Conservation (phyloP, 53 echinoderm and acorn worm genomes). For the Zoroaster sp. region DNA sequence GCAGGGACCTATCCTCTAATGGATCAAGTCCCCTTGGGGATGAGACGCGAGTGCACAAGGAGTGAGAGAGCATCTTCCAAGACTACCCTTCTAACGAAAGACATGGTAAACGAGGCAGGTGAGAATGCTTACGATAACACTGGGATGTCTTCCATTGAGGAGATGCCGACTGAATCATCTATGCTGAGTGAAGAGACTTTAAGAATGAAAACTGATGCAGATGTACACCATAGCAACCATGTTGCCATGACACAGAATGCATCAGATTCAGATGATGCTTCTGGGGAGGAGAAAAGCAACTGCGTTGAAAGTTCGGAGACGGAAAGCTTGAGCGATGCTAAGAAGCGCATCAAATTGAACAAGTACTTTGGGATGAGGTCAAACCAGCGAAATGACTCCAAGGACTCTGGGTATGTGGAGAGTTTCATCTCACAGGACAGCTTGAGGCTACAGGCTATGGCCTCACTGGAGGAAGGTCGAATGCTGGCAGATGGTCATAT, state of each 20-base stretch:
- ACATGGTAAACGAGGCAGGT: background rate
- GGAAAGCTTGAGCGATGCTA: conserved; percentile 42
- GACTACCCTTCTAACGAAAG: background rate
- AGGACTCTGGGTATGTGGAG: conserved; percentile 56
- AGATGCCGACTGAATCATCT: background rate
- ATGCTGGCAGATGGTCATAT: background rate
- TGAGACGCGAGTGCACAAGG: background rate
- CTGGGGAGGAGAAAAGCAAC: background rate
- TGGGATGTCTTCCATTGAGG: background rate
- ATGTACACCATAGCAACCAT: background rate
- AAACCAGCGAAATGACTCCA: conserved; percentile 46
- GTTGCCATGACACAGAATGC: background rate
- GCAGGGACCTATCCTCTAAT: conserved; percentile 11
- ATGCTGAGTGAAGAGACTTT: background rate
- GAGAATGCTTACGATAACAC: conserved; percentile 46
- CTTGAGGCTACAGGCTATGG: conserved; percentile 18
- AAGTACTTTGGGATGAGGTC: conserved; percentile 45
- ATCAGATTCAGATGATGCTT: conserved; percentile 23
- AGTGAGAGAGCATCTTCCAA: conserved; percentile 29
- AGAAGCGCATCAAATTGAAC: background rate
- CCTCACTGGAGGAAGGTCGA: conserved; percentile 14
- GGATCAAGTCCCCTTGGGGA: background rate
- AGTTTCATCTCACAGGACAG: conserved; percentile 54
- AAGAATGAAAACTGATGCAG: background rate
- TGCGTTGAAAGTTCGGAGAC: conserved; percentile 50